Conservation (phyloP, 2,888 invertebrate genomes). For the Hemistola chrysoprasaria region DNA sequence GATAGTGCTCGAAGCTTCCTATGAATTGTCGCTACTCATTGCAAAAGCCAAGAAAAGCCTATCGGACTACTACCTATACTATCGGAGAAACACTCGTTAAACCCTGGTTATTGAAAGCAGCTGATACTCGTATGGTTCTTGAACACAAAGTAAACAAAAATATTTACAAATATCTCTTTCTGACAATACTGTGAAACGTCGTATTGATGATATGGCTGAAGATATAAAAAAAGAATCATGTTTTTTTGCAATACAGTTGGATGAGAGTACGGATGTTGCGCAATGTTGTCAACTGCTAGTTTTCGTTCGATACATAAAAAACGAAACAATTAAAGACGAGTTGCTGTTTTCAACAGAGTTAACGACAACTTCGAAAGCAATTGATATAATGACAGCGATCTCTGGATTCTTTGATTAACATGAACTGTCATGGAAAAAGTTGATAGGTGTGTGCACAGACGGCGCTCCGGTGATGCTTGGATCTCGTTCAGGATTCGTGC, state of each 20-base stretch:
- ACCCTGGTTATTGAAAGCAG: conserved; percentile 1
- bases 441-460: conserved; percentile 32
- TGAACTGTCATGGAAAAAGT: conserved; percentile 29
- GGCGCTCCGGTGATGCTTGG: conserved; percentile 34
- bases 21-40: background rate
- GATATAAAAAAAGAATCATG: conserved; percentile 1
- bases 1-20: background rate
- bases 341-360: background rate
- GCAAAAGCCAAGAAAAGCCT: background rate
- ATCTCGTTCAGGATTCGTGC: conserved; percentile 28
- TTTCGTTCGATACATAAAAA: background rate
- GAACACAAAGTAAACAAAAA: background rate
- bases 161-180: conserved; percentile 1
- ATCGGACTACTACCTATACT: too few relatives aligned
- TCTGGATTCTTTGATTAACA: conserved; percentile 22
- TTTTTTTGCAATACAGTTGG: conserved; percentile 1
- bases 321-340: background rate
- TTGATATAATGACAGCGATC: conserved; percentile 20
- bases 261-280: conserved; percentile 1
- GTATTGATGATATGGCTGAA: background rate
- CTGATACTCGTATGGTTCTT: too few relatives aligned
- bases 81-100: background rate
- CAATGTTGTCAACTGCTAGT: conserved; percentile 1
- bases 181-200: background rate
- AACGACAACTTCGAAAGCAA: conserved; percentile 5